These are phyloP conservation scores for Muscicapa striata DNA, from an alignment of 2,797 vertebrate species.

Conservation along the genomic window DNA sequence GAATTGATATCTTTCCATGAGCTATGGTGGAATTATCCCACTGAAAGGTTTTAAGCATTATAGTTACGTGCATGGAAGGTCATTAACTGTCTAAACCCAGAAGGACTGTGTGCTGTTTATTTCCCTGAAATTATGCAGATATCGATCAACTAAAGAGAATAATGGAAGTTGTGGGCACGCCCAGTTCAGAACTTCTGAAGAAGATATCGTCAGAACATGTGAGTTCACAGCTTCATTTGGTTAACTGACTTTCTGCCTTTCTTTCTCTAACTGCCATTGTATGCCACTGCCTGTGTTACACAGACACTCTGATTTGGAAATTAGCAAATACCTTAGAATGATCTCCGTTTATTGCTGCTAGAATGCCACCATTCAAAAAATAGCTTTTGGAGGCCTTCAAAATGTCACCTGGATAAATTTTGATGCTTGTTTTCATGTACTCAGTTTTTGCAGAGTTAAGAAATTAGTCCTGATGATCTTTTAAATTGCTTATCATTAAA, in stretches of 20 bases:
- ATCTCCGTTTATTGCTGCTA: background rate
- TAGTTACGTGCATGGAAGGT: background rate
- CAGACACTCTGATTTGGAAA: background rate
- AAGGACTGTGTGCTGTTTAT: background rate
- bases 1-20: background rate
- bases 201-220: slow-evolving; percentile 98
- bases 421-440: background rate
- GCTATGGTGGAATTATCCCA: background rate
- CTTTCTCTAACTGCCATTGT: background rate
- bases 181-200: slow-evolving; percentile 91
- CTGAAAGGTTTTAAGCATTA: background rate
- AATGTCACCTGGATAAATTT: background rate
- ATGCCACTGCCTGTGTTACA: background rate
- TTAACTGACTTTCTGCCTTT: background rate
- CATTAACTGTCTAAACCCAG: background rate
- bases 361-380: background rate
- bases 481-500: background rate
- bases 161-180: slow-evolving; percentile 98
- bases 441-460: background rate
- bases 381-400: background rate
- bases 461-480: background rate
- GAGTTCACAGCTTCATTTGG: slow-evolving; percentile 60
- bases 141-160: slow-evolving; percentile 98
- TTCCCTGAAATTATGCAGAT: slow-evolving; percentile 85
- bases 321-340: background rate